Percentiles rank a stretch among this genome's conserved stretches.
These are phyloP conservation scores for Nannoperca obscura DNA, from an alignment of 2,797 vertebrate species.

Conservation along the genomic window DNA sequence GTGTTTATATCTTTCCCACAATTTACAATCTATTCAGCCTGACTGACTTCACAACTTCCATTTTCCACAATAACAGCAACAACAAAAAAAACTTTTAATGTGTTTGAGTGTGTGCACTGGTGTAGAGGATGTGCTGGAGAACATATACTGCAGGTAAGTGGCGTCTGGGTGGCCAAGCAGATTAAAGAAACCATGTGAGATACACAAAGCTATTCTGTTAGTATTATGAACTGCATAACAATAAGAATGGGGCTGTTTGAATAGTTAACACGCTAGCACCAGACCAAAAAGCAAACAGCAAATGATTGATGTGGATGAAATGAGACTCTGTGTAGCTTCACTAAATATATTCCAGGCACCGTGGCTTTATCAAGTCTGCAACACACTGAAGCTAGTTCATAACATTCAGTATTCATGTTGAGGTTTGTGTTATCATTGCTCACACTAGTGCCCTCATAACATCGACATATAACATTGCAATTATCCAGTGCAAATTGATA, in stretches of 20 bases:
- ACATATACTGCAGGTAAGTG: constrained; percentile 14
- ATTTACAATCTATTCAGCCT: constrained; percentile 79
- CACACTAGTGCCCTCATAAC: constrained; percentile 24
- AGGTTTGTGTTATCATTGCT: constrained; percentile 34
- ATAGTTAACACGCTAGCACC: constrained; percentile 48
- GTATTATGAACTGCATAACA: constrained; percentile 27
- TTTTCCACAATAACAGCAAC: constrained; percentile 57
- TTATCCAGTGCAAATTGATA: constrained; percentile 27
- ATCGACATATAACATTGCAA: constrained; percentile 34
- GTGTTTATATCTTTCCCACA: constrained; percentile 73
- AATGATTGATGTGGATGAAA: constrained; percentile 61
- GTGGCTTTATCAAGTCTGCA: constrained; percentile 33
- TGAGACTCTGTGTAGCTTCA: constrained; percentile 32
- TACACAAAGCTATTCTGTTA: constrained; percentile 7
- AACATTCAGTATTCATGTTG: constrained; percentile 50
- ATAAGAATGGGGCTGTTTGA: constrained; percentile 36
- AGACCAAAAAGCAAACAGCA: constrained; percentile 47
- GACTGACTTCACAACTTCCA: constrained; percentile 68
- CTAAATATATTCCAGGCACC: constrained; percentile 46
- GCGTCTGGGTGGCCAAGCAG: constrained; percentile 15
- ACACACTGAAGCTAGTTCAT: constrained; percentile 38
- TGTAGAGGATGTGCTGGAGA: constrained; percentile 35
- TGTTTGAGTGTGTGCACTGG: constrained; percentile 25
- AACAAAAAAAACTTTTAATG: background rate
- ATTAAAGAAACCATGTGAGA: constrained; percentile 33